Percentiles rank a stretch among this genome's conserved stretches.
Evolutionary conservation across 2,888 invertebrate genomes (phyloP).

Genomic region (Agrotis clavis): DNA sequence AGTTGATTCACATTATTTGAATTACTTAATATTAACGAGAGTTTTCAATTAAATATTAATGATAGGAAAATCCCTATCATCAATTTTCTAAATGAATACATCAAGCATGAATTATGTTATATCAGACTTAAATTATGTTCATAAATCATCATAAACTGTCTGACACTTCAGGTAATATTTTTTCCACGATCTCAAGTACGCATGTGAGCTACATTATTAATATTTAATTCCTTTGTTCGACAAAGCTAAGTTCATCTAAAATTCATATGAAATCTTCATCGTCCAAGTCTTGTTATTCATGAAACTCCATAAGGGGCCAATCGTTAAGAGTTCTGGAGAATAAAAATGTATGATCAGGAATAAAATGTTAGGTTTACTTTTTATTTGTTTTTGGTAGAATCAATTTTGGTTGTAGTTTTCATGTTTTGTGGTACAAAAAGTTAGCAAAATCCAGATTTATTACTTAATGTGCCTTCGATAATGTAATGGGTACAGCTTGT

Average conservation of each 20-base stretch:
- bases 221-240: constrained; percentile 64
- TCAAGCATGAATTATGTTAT: constrained; percentile 15
- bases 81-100: constrained; percentile 19
- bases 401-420: constrained; percentile 38
- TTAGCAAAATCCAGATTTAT: constrained; percentile 9
- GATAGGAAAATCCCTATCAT: background rate
- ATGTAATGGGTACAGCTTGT: background rate
- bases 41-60: constrained; percentile 1
- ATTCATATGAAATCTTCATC: constrained; percentile 59
- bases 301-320: constrained; percentile 41
- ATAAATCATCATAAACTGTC: constrained; percentile 41
- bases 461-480: constrained; percentile 38
- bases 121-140: constrained; percentile 26
- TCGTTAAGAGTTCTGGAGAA: constrained; percentile 49
- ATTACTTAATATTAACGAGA: constrained; percentile 28
- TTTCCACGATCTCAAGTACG: constrained; percentile 19
- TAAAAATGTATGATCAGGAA: constrained; percentile 38
- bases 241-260: constrained; percentile 56
- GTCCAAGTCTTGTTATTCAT: constrained; percentile 49
- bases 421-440: constrained; percentile 34
- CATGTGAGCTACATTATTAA: constrained; percentile 54
- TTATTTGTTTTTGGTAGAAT: constrained; percentile 20
- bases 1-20: background rate
- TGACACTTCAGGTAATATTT: constrained; percentile 42
- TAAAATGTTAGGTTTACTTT: constrained; percentile 38